phyloP scores from a whole-genome alignment of 2,113 vertebrate species.

The Lontra canadensis region DNA sequence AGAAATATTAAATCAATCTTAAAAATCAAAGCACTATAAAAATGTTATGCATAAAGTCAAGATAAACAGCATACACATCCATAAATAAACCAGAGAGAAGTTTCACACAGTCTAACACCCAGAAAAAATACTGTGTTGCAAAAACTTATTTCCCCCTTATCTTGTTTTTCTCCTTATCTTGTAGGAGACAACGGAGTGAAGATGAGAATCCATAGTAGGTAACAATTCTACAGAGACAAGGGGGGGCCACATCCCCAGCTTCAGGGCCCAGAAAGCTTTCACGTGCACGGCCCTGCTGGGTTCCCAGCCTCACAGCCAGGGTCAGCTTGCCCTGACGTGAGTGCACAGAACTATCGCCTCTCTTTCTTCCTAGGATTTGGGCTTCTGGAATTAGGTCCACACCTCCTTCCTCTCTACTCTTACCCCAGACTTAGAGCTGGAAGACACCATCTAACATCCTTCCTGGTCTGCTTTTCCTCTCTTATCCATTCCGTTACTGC shows the following conservation, averaged over 20 bases:
- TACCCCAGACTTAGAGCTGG: not conserved
- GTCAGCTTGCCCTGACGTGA: too few species aligned
- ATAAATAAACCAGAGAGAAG: not conserved
- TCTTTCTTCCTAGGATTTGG: not conserved
- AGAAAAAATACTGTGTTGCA: not conserved
- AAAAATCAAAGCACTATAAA: constrained; percentile 4
- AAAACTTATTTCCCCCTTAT: not conserved
- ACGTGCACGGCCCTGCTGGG: not conserved
- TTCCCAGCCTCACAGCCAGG: not conserved
- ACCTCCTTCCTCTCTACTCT: not conserved
- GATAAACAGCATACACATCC: not conserved
- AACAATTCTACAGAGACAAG: not conserved
- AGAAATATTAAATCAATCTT: not conserved
- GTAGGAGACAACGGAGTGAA: not conserved
- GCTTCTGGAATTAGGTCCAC: not conserved
- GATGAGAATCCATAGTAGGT: not conserved
- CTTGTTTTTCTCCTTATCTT: not conserved
- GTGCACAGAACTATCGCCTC: not conserved
- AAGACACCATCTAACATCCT: not conserved
- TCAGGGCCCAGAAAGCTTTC: not conserved
- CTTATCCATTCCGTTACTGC: not conserved
- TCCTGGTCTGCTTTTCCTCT: not conserved
- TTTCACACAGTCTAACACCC: not conserved
- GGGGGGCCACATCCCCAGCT: not conserved
- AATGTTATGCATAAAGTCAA: not conserved